Evolutionary conservation across 2,797 vertebrate genomes (phyloP).

Genomic region (Stomatorhinus walkeri): DNA sequence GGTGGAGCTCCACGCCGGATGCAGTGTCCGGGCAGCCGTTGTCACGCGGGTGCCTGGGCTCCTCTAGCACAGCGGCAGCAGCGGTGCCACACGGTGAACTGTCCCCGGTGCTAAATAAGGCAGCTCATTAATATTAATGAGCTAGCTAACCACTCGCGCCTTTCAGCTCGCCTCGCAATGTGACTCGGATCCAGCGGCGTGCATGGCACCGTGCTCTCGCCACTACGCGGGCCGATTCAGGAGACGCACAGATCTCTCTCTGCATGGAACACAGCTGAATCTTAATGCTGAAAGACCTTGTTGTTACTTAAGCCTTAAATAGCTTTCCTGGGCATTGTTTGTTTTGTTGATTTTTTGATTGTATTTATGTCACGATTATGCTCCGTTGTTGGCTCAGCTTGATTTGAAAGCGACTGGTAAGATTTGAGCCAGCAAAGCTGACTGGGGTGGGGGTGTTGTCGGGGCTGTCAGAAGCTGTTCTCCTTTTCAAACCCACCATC

Average conservation of each 20-base stretch:
- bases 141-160: slow-evolving; percentile 32
- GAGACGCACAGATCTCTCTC: not conserved
- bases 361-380: not conserved
- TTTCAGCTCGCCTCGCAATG: slow-evolving; percentile 35
- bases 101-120: slow-evolving; percentile 48
- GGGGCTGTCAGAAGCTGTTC: slow-evolving; percentile 5
- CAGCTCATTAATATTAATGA: slow-evolving; percentile 56
- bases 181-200: slow-evolving; percentile 14
- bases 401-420: not conserved
- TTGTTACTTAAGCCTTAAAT: not conserved
- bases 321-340: not conserved
- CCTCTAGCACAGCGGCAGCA: slow-evolving; percentile 30
- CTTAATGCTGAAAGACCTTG: not conserved
- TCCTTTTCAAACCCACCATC: not conserved
- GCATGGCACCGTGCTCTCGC: not conserved
- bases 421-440: not conserved
- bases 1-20: slow-evolving; percentile 20
- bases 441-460: not conserved
- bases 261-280: not conserved
- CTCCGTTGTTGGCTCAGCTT: not conserved
- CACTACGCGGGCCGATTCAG: not conserved
- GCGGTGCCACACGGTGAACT: slow-evolving; percentile 40
- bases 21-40: slow-evolving; percentile 33
- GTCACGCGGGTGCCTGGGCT: slow-evolving; percentile 14
- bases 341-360: not conserved